A percentile compares a stretch with the other conserved stretches of the same genome.
phyloP scores from a whole-genome alignment of 2,797 vertebrate genomes.

The Gallinago nigripennis region DNA sequence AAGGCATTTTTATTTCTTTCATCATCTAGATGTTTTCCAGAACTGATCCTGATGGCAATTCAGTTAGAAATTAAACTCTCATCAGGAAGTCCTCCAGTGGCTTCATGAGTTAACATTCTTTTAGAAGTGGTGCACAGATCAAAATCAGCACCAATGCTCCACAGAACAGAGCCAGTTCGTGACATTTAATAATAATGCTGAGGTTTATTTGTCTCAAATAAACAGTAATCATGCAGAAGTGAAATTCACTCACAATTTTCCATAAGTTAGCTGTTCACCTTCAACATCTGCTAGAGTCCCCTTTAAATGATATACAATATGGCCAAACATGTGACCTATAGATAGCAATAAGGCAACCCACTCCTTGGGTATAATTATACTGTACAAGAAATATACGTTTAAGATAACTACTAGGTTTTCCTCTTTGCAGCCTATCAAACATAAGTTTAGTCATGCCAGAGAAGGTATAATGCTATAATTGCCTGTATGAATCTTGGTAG shows the following conservation, averaged over 20 bases:
- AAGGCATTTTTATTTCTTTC: conserved; percentile 40
- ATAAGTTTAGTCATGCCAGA: conserved; percentile 49
- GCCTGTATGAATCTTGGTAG: conserved; percentile 56
- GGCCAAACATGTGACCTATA: conserved; percentile 39
- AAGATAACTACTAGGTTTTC: conserved; percentile 63
- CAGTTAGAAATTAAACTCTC: conserved; percentile 27
- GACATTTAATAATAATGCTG: not conserved
- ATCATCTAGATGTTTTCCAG: conserved; percentile 17
- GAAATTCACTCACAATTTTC: conserved; percentile 28
- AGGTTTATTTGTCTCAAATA: conserved; percentile 11
- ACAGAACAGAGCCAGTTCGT: not conserved
- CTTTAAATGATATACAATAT: not conserved
- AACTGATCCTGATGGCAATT: conserved; percentile 23
- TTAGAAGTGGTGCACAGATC: not conserved
- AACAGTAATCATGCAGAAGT: not conserved
- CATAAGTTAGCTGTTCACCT: not conserved
- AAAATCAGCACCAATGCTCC: not conserved
- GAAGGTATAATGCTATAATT: conserved; percentile 61
- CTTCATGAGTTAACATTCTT: not conserved
- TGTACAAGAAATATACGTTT: conserved; percentile 52
- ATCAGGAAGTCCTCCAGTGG: not conserved
- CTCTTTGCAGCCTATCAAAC: conserved; percentile 61
- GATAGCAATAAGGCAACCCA: conserved; percentile 25
- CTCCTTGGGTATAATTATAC: conserved; percentile 58
- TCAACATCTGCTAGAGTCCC: not conserved